These are phyloP conservation scores for Eciton burchellii DNA, from an alignment of 1,140 invertebrate genomes.

Conservation along the genomic window DNA sequence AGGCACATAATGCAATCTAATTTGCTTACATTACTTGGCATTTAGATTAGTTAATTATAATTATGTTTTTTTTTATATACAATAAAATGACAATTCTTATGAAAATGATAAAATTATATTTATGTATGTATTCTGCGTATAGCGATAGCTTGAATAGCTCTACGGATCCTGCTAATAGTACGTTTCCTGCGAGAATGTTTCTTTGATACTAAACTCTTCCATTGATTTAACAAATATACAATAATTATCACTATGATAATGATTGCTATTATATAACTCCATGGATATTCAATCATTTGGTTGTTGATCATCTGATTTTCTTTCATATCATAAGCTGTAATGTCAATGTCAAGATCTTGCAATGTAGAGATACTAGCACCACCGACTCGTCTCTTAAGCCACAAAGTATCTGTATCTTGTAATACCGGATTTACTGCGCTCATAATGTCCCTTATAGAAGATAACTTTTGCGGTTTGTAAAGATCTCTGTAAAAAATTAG, in stretches of 20 bases:
- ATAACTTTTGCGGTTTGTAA: slow-evolving; percentile 90
- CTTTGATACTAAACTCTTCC: slow-evolving; percentile 76
- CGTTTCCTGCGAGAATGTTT: slow-evolving; percentile 81
- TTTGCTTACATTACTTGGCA: background rate
- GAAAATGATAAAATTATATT: slow-evolving; percentile 72
- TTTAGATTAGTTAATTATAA: slow-evolving; percentile 14
- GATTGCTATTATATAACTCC: slow-evolving; percentile 77
- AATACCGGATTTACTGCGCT: slow-evolving; percentile 79
- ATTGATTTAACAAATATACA: slow-evolving; percentile 77
- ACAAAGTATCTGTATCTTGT: slow-evolving; percentile 75
- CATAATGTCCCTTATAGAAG: slow-evolving; percentile 87
- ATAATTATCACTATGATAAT: slow-evolving; percentile 73
- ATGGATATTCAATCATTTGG: slow-evolving; percentile 63
- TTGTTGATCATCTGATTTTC: slow-evolving; percentile 47
- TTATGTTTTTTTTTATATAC: slow-evolving; percentile 25
- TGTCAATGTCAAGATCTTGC: slow-evolving; percentile 46
- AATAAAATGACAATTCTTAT: slow-evolving; percentile 5
- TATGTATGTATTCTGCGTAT: slow-evolving; percentile 80
- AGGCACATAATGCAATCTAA: slow-evolving; percentile 64
- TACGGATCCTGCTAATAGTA: slow-evolving; percentile 79
- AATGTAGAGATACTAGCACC: slow-evolving; percentile 67
- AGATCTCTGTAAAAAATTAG: slow-evolving; percentile 86
- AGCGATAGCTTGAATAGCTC: slow-evolving; percentile 82
- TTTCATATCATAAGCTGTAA: slow-evolving; percentile 64
- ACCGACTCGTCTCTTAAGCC: slow-evolving; percentile 74